These are phyloP conservation scores for Bucco capensis DNA, from an alignment of 2,113 vertebrate genomes.

Conservation along the genomic window DNA sequence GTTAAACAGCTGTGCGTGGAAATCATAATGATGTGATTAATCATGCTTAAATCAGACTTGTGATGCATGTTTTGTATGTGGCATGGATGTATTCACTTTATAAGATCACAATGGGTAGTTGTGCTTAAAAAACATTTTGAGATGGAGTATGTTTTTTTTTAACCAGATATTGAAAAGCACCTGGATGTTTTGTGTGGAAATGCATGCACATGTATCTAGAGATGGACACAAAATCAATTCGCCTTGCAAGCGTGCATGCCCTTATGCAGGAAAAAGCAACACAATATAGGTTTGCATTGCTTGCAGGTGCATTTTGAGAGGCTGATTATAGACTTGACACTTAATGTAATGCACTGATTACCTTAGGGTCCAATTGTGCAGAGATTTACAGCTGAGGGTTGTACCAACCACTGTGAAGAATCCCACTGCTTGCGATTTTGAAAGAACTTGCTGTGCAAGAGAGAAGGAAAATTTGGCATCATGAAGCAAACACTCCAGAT, in stretches of 20 bases:
- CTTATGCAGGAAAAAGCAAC: not conserved
- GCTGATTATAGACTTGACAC: not conserved
- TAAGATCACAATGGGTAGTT: not conserved
- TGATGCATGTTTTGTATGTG: not conserved
- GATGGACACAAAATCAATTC: not conserved
- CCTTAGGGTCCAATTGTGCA: not conserved
- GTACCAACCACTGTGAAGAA: not conserved
- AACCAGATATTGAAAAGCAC: not conserved
- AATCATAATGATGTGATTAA: not conserved
- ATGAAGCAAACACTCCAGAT: slow-evolving; percentile 39
- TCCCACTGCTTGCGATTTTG: slow-evolving; percentile 1
- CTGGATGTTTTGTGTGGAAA: not conserved
- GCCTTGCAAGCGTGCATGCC: rapidly evolving
- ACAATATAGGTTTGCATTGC: not conserved
- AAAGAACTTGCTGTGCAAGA: not conserved
- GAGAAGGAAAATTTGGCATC: slow-evolving; percentile 29
- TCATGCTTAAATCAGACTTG: not conserved
- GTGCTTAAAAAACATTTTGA: not conserved
- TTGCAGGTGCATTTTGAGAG: slow-evolving; percentile 40
- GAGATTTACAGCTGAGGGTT: not conserved
- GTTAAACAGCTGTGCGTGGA: not conserved
- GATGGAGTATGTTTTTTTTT: not conserved
- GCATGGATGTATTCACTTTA: not conserved
- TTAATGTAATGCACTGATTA: not conserved
- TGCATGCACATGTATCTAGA: not conserved